Conservation (phyloP, 2,888 invertebrate species). For the Andrena camellia region DNA sequence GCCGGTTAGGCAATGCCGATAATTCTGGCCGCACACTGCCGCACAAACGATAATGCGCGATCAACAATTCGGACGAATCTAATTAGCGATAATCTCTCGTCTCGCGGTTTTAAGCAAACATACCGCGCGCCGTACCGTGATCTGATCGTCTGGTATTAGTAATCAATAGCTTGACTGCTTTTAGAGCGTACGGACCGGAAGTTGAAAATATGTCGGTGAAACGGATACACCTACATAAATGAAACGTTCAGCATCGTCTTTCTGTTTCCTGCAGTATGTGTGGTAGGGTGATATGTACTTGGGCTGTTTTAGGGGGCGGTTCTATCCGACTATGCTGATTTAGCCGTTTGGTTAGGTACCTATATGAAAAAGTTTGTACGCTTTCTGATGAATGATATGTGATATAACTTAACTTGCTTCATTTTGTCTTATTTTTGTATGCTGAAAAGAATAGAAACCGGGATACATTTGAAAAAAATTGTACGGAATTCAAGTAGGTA, state of each 20-base stretch:
- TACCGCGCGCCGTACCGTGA: conserved; percentile 15
- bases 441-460: too few relatives aligned
- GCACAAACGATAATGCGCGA: conserved; percentile 49
- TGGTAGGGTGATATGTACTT: not conserved
- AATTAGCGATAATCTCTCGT: conserved; percentile 62
- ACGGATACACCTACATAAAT: not conserved
- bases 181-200: not conserved
- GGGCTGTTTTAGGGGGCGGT: too few relatives aligned
- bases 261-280: not conserved
- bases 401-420: too few relatives aligned
- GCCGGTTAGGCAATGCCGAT: conserved; percentile 37
- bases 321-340: too few relatives aligned
- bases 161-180: conserved; percentile 39
- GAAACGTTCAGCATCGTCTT: not conserved
- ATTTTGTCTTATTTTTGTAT: too few relatives aligned
- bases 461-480: too few relatives aligned
- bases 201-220: not conserved
- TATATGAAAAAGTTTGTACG: too few relatives aligned
- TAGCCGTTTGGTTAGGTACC: too few relatives aligned
- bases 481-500: too few relatives aligned
- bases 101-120: conserved; percentile 50
- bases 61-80: conserved; percentile 58
- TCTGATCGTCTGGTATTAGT: conserved; percentile 39
- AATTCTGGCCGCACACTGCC: conserved; percentile 45
- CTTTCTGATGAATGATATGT: too few relatives aligned